Conservation (phyloP, 2,113 vertebrate species). For the Capreolus pygargus region DNA sequence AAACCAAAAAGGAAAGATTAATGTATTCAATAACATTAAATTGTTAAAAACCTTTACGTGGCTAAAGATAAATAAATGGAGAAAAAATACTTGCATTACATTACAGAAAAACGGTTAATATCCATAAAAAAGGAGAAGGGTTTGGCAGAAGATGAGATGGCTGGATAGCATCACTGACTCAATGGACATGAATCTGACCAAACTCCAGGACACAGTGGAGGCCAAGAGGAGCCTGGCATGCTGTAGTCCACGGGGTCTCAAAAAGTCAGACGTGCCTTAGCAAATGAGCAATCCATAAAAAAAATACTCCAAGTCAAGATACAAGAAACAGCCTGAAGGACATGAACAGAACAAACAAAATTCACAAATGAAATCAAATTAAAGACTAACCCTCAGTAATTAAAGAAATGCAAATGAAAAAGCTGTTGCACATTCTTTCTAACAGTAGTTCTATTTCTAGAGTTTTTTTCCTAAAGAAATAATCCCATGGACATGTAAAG, state of each 20-base stretch:
- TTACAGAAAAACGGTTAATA: not conserved
- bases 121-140: not conserved
- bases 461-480: not conserved
- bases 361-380: not conserved
- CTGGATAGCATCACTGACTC: not conserved
- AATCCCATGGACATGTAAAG: not conserved
- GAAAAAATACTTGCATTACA: not conserved
- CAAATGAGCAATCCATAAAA: not conserved
- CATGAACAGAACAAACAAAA: constrained; percentile 9
- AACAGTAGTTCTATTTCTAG: not conserved
- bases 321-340: not conserved
- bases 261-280: accelerated
- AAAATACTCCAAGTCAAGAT: not conserved
- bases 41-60: not conserved
- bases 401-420: constrained; percentile 14
- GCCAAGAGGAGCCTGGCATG: not conserved
- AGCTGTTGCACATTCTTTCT: not conserved
- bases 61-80: not conserved
- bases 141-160: not conserved
- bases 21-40: not conserved
- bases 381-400: not conserved
- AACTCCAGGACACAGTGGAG: not conserved
- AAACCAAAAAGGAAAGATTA: not conserved
- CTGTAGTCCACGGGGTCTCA: not conserved
- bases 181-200: not conserved